Conservation (phyloP, 2,888 invertebrate species). For the Lymantria monacha region DNA sequence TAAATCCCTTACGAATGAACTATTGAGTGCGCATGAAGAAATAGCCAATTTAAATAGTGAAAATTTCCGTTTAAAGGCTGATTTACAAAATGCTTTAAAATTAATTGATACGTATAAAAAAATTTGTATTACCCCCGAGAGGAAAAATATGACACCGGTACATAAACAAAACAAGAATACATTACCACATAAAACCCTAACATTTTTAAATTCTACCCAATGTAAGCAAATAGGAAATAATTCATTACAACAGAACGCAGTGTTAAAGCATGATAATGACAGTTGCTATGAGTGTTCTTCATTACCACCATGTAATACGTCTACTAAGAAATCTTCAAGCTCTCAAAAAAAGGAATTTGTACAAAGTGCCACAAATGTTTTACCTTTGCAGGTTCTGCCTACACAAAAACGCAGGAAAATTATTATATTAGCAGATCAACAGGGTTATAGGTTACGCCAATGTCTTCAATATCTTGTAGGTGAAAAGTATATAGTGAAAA, state of each 20-base stretch:
- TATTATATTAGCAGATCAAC: background rate
- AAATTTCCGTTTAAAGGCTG: background rate
- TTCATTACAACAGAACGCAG: background rate
- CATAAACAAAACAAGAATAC: background rate
- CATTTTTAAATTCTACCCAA: background rate
- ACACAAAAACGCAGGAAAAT: background rate
- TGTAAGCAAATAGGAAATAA: background rate
- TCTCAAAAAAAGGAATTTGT: background rate
- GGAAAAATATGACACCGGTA: background rate
- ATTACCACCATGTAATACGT: background rate
- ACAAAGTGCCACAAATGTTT: background rate
- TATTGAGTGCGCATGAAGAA: slow-evolving; percentile 1
- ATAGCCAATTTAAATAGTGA: background rate
- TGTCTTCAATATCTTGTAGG: background rate
- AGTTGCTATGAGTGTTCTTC: background rate
- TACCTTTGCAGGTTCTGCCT: background rate
- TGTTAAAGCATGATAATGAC: background rate
- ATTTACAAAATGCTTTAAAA: background rate
- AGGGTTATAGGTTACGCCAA: background rate
- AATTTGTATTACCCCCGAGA: background rate
- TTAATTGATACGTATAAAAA: background rate
- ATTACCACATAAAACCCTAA: background rate
- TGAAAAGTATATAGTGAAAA: background rate
- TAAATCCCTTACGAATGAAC: background rate
- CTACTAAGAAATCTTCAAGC: background rate